phyloP scores from a whole-genome alignment of 2,797 vertebrate species.

The Pagetopsis macropterus region DNA sequence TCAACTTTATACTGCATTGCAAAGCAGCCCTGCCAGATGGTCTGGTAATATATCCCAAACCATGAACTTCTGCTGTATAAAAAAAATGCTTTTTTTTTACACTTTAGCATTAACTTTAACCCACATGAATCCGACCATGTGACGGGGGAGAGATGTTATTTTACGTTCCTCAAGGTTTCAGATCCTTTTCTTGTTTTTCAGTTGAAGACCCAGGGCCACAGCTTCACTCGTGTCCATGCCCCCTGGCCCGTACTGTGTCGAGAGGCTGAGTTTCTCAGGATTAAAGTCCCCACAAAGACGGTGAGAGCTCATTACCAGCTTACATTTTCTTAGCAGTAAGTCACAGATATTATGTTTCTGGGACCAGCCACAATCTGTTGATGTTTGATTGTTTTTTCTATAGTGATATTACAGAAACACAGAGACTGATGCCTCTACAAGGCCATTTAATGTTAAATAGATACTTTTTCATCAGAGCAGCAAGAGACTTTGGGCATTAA shows the following conservation, averaged over 20 bases:
- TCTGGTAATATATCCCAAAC: constrained; percentile 20
- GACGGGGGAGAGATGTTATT: too few relatives aligned
- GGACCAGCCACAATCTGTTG: background rate
- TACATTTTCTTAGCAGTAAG: background rate
- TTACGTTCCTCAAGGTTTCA: background rate
- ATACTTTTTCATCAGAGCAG: background rate
- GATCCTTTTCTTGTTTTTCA: constrained; percentile 62
- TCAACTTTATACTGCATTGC: constrained; percentile 28
- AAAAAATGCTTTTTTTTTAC: constrained; percentile 2
- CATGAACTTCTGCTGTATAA: constrained; percentile 7
- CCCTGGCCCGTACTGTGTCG: constrained; percentile 96
- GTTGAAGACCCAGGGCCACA: constrained; percentile 89
- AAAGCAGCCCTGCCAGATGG: constrained; percentile 56
- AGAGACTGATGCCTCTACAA: background rate
- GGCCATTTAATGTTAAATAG: background rate
- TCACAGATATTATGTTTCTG: background rate
- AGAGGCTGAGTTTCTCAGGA: constrained; percentile 97
- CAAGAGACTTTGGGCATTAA: background rate
- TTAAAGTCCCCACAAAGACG: constrained; percentile 98
- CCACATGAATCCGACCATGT: background rate
- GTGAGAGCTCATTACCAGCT: constrained; percentile 74
- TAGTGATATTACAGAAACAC: background rate
- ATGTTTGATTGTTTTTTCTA: background rate
- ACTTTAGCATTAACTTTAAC: background rate
- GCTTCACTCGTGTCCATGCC: constrained; percentile 94